Conservation (phyloP, 2,113 vertebrate species). For the Pycnonotus jocosus region DNA sequence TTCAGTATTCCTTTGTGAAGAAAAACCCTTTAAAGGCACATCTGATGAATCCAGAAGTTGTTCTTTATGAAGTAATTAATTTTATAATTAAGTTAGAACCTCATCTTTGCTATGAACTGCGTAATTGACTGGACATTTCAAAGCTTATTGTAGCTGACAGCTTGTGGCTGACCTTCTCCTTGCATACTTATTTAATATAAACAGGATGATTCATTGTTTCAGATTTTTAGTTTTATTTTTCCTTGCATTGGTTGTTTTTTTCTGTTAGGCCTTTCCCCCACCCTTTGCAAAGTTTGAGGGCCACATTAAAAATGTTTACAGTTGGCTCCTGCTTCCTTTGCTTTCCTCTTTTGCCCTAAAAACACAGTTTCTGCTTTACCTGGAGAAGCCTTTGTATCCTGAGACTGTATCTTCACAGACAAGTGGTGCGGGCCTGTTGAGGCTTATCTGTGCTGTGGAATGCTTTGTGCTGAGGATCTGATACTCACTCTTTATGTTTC, state of each 20-base stretch:
- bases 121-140: constrained; percentile 29
- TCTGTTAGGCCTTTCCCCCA: neutral
- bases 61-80: constrained; percentile 53
- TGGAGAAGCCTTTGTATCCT: neutral
- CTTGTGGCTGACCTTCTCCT: constrained; percentile 24
- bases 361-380: neutral
- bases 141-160: constrained; percentile 46
- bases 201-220: neutral
- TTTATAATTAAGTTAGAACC: constrained; percentile 40
- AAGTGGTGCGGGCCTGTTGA: neutral
- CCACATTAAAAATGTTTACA: neutral
- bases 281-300: neutral
- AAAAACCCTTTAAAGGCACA: constrained; percentile 31
- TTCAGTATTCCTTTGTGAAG: constrained; percentile 16
- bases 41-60: constrained; percentile 32
- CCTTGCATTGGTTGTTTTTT: neutral
- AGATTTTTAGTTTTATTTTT: neutral
- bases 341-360: neutral
- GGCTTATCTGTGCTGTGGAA: neutral
- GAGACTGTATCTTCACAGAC: neutral
- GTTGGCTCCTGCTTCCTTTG: neutral
- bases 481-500: neutral
- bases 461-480: neutral
- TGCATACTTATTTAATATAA: neutral
- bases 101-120: constrained; percentile 34